A percentile compares a stretch with the other conserved stretches of the same genome.
phyloP scores from a whole-genome alignment of 2,888 invertebrate species.

The Trichopria drosophilae region DNA sequence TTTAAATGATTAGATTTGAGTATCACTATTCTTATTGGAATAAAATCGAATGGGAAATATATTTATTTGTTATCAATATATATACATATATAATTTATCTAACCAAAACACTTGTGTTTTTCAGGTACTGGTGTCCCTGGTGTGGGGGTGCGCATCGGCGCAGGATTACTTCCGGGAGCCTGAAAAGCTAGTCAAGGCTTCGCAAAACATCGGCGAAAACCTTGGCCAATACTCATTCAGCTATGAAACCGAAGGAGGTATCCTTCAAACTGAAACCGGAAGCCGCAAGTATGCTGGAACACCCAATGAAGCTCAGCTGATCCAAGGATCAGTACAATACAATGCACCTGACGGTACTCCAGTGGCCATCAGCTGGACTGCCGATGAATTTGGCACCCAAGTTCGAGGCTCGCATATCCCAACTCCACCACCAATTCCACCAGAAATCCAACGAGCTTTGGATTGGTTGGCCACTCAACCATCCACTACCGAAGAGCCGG shows the following conservation, averaged over 20 bases:
- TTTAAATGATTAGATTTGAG: too few relatives aligned
- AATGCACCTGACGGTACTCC: constrained; percentile 57
- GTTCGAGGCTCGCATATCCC: constrained; percentile 53
- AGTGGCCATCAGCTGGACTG: constrained; percentile 55
- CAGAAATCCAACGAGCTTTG: constrained; percentile 52
- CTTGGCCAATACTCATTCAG: constrained; percentile 52
- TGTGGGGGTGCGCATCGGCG: constrained; percentile 35
- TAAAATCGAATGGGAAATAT: neutral
- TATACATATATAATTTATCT: too few relatives aligned
- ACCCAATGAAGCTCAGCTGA: constrained; percentile 52
- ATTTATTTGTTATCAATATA: neutral
- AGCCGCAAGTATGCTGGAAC: constrained; percentile 55
- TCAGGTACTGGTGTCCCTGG: constrained; percentile 42
- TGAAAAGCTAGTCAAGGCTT: constrained; percentile 49
- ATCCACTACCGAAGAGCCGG: constrained; percentile 48
- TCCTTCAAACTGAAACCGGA: constrained; percentile 51
- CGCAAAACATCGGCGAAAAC: constrained; percentile 50
- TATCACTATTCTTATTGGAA: neutral
- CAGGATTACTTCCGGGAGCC: constrained; percentile 53
- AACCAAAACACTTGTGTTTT: too few relatives aligned
- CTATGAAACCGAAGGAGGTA: constrained; percentile 56
- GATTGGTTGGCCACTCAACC: constrained; percentile 57
- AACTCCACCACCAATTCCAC: constrained; percentile 55
- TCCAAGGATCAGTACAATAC: constrained; percentile 56
- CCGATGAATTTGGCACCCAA: constrained; percentile 55